Percentiles rank a stretch among this genome's conserved stretches.
phyloP scores from a whole-genome alignment of 1,140 invertebrate genomes.

The Diorhabda sublineata region DNA sequence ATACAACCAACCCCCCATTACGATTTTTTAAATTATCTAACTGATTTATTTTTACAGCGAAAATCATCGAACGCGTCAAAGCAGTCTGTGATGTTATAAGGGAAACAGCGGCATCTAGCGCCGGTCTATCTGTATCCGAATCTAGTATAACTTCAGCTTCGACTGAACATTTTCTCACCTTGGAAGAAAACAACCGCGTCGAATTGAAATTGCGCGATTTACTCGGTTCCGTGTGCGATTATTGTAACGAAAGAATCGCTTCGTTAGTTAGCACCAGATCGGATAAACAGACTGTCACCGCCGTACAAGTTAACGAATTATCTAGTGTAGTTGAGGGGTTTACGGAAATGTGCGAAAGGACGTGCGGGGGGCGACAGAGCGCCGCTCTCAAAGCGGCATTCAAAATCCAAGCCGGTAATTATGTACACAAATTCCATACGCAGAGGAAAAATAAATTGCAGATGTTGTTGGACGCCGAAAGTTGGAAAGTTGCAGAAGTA shows the following conservation, averaged over 20 bases:
- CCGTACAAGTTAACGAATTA: conserved; percentile 74
- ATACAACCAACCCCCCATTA: background rate
- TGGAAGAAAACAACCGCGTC: conserved; percentile 65
- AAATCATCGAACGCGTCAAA: conserved; percentile 59
- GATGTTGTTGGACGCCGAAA: conserved; percentile 81
- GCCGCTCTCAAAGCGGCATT: conserved; percentile 77
- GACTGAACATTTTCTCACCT: conserved; percentile 63
- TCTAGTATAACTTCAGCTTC: conserved; percentile 15
- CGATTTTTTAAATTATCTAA: background rate
- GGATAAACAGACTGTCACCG: conserved; percentile 62
- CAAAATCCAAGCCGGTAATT: conserved; percentile 84
- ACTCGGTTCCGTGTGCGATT: conserved; percentile 77
- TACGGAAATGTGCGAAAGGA: conserved; percentile 66
- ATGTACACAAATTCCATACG: conserved; percentile 86
- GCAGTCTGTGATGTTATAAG: conserved; percentile 71
- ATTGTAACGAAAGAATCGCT: conserved; percentile 86
- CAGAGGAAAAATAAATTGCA: conserved; percentile 83
- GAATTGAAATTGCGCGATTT: conserved; percentile 70
- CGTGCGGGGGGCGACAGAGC: conserved; percentile 76
- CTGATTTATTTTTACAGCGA: conserved; percentile 34
- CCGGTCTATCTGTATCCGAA: conserved; percentile 44
- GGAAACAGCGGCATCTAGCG: conserved; percentile 58
- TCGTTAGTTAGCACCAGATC: conserved; percentile 76
- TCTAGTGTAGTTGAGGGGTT: conserved; percentile 77
- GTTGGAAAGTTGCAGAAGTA: conserved; percentile 92